phyloP scores from a whole-genome alignment of 2,797 vertebrate species.

The Arrhamphus sclerolepis region DNA sequence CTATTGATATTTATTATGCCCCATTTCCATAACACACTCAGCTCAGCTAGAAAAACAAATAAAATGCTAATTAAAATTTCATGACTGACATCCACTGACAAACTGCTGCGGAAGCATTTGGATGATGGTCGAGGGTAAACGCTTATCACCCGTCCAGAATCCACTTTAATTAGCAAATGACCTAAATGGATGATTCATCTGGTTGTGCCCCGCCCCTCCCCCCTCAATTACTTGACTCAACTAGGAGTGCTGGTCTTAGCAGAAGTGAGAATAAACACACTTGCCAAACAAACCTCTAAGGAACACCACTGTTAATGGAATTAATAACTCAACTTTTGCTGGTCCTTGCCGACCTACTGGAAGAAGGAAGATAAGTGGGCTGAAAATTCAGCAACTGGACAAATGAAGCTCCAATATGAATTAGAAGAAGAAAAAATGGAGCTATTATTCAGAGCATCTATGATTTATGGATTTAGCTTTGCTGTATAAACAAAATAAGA shows the following conservation, averaged over 20 bases:
- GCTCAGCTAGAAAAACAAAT: conserved; percentile 18
- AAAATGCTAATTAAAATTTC: conserved; percentile 35
- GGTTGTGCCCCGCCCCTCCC: no score
- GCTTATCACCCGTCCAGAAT: conserved; percentile 5
- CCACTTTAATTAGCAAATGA: conserved; percentile 64
- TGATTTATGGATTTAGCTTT: conserved; percentile 1
- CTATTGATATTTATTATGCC: conserved; percentile 12
- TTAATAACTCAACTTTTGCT: conserved; percentile 54
- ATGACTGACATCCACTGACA: conserved; percentile 34
- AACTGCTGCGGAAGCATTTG: conserved; percentile 32
- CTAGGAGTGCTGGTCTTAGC: conserved; percentile 48
- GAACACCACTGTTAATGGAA: conserved; percentile 35
- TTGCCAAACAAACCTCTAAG: conserved; percentile 29
- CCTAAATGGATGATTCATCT: conserved; percentile 18
- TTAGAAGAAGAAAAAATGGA: conserved; percentile 11
- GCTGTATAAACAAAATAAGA: neutral
- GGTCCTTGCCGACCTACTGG: conserved; percentile 30
- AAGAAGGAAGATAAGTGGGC: conserved; percentile 16
- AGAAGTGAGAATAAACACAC: conserved; percentile 27
- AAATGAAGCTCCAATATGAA: conserved; percentile 8
- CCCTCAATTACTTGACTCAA: no score
- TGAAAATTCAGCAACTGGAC: conserved; percentile 8
- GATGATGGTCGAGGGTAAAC: conserved; percentile 11
- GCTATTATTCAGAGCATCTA: neutral
- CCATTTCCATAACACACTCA: neutral